These are phyloP conservation scores for Pasiphila rectangulata DNA, from an alignment of 2,888 invertebrate genomes.

Conservation along the genomic window DNA sequence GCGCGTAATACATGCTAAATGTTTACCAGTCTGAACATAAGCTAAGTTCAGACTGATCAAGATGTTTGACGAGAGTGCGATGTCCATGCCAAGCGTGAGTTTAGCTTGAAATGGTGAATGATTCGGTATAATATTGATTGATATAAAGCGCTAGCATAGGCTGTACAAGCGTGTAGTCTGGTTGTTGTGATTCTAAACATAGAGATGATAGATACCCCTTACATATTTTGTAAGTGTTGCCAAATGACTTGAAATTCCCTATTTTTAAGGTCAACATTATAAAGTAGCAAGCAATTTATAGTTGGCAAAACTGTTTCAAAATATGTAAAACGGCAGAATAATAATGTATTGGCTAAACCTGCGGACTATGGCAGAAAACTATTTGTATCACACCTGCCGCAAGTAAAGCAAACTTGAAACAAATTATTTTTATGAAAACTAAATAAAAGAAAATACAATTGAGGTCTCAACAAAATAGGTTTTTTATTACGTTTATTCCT, in stretches of 20 bases:
- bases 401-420: too few species aligned
- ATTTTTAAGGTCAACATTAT: background rate
- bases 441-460: background rate
- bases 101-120: conserved; percentile 35
- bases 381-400: too few species aligned
- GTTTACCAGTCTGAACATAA: background rate
- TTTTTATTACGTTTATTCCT: too few species aligned
- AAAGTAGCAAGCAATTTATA: background rate
- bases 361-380: too few species aligned
- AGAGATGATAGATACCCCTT: conserved; percentile 6
- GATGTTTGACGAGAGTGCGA: conserved; percentile 32
- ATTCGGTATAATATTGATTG: conserved; percentile 10
- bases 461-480: too few species aligned
- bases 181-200: conserved; percentile 20
- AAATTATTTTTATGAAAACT: too few species aligned
- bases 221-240: conserved; percentile 1
- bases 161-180: conserved; percentile 49
- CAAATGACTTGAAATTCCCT: background rate
- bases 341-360: too few species aligned
- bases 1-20: conserved; percentile 2
- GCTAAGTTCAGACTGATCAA: conserved; percentile 5
- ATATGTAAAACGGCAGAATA: background rate
- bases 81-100: conserved; percentile 47
- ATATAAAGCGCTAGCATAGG: conserved; percentile 40
- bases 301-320: background rate